phyloP scores from a whole-genome alignment of 2,888 invertebrate species.

The Lordiphosa fenestrarum region DNA sequence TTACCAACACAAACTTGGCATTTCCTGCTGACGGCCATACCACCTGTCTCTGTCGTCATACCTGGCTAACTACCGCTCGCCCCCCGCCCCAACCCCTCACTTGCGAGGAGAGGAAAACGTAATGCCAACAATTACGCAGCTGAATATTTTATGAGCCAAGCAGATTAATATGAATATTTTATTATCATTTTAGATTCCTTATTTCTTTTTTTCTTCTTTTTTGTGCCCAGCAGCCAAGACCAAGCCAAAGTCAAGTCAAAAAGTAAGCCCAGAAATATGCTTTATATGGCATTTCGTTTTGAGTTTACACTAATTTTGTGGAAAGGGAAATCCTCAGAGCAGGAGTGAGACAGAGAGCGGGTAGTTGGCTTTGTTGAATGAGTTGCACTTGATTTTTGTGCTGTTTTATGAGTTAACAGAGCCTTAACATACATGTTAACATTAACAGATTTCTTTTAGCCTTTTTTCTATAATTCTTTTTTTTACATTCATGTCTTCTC shows the following conservation, averaged over 20 bases:
- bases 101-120: slow-evolving; percentile 42
- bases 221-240: background rate
- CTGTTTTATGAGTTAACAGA: too few relatives aligned
- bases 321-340: background rate
- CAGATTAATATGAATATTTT: slow-evolving; percentile 78
- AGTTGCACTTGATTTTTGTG: too few relatives aligned
- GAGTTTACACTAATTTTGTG: background rate
- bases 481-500: too few relatives aligned
- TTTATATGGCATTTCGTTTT: slow-evolving; percentile 55
- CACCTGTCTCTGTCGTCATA: slow-evolving; percentile 31
- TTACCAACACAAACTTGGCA: slow-evolving; percentile 51
- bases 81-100: slow-evolving; percentile 10
- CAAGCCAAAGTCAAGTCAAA: slow-evolving; percentile 53
- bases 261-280: slow-evolving; percentile 65
- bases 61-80: slow-evolving; percentile 25
- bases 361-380: too few relatives aligned
- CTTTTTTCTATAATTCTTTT: too few relatives aligned
- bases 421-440: too few relatives aligned
- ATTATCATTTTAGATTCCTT: slow-evolving; percentile 74
- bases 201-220: slow-evolving; percentile 33
- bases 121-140: slow-evolving; percentile 75
- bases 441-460: too few relatives aligned
- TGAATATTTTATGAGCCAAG: slow-evolving; percentile 74
- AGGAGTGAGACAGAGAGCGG: too few relatives aligned
- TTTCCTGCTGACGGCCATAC: slow-evolving; percentile 39